phyloP scores from a whole-genome alignment of 2,888 invertebrate species.

The Andrena fulva region DNA sequence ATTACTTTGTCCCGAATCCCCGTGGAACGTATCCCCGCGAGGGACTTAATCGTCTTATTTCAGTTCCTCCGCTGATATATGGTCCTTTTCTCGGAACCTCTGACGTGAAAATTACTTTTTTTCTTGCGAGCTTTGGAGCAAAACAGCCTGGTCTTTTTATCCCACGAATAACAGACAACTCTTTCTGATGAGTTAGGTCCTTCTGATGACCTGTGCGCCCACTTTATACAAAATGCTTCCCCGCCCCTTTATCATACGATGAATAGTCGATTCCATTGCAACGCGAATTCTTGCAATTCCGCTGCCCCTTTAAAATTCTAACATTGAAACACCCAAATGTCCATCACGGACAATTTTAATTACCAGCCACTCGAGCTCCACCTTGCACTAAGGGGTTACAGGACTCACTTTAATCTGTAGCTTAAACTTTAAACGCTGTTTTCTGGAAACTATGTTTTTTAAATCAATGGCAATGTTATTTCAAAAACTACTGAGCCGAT shows the following conservation, averaged over 20 bases:
- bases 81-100: conserved; percentile 39
- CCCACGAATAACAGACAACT: conserved; percentile 8
- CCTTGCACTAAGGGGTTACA: no score
- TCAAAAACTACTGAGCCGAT: no score
- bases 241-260: not conserved
- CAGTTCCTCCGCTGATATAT: conserved; percentile 32
- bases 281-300: not conserved
- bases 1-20: conserved; percentile 5
- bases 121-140: conserved; percentile 10
- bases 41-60: conserved; percentile 18
- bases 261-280: not conserved
- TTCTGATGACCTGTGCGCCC: conserved; percentile 3
- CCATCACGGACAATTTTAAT: not conserved
- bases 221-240: not conserved
- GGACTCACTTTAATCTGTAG: no score
- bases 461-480: no score
- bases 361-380: not conserved
- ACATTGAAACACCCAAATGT: not conserved
- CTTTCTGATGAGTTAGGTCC: conserved; percentile 15
- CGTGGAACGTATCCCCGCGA: conserved; percentile 5
- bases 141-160: conserved; percentile 5
- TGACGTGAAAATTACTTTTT: conserved; percentile 24
- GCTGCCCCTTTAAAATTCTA: not conserved
- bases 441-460: no score
- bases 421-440: no score